Conservation (phyloP, 2,888 invertebrate genomes). For the Papilio gigon region DNA sequence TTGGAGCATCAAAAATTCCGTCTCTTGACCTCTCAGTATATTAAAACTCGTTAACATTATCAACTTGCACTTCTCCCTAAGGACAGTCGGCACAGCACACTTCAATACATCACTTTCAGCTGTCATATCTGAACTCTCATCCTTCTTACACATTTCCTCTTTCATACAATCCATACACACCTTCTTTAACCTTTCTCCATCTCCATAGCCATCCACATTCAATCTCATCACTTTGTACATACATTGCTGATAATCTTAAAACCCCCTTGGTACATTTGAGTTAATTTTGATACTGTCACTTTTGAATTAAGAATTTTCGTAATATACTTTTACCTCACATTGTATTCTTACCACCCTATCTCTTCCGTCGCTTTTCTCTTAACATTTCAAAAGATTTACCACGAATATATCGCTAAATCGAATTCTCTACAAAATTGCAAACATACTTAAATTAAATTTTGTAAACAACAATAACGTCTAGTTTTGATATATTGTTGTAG, state of each 20-base stretch:
- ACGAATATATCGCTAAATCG: background rate
- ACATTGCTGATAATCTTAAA: too few species aligned
- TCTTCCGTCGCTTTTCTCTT: background rate
- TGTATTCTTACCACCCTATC: background rate
- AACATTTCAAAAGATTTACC: background rate
- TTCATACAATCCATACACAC: too few species aligned
- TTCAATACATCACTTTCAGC: too few species aligned
- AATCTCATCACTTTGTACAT: too few species aligned
- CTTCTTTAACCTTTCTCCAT: too few species aligned
- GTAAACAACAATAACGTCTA: constrained; percentile 15
- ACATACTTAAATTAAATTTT: constrained; percentile 3
- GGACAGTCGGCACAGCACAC: too few species aligned
- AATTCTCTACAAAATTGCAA: background rate
- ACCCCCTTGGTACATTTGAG: too few species aligned
- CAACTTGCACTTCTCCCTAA: too few species aligned
- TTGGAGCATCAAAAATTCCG: background rate
- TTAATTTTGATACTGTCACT: background rate
- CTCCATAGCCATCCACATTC: too few species aligned
- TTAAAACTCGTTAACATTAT: background rate
- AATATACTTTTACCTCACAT: background rate
- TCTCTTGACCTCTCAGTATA: background rate
- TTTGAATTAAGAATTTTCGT: background rate
- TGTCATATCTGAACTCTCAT: too few species aligned
- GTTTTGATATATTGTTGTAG: constrained; percentile 29
- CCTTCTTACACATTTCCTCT: too few species aligned